Conservation (phyloP, 2,888 invertebrate genomes). For the Papilio gigon region DNA sequence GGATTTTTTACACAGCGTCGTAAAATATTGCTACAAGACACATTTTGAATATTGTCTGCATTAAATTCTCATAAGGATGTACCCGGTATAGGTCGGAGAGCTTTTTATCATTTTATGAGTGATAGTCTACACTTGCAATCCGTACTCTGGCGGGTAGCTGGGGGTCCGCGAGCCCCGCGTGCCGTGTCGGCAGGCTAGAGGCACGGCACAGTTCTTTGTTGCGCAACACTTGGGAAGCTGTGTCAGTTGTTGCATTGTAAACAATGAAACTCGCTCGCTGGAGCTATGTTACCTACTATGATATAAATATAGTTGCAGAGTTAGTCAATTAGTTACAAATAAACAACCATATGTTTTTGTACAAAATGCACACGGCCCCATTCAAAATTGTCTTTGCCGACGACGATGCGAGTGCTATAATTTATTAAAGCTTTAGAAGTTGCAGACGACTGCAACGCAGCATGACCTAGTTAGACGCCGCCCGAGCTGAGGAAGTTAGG, state of each 20-base stretch:
- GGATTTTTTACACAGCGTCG: neutral
- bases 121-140: too few relatives aligned
- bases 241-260: too few relatives aligned
- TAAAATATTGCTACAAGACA: neutral
- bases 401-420: neutral
- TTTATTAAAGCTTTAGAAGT: slow-evolving; percentile 9
- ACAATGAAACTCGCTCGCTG: neutral
- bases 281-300: too few relatives aligned
- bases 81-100: neutral
- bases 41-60: neutral
- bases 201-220: too few relatives aligned
- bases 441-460: slow-evolving; percentile 20
- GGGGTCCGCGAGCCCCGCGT: too few relatives aligned
- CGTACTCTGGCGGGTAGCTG: too few relatives aligned
- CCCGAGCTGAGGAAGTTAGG: slow-evolving; percentile 16
- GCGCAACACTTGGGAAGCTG: too few relatives aligned
- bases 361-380: neutral
- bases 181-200: too few relatives aligned
- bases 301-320: too few relatives aligned
- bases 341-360: neutral
- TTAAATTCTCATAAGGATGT: neutral
- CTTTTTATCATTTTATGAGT: too few relatives aligned
- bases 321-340: too few relatives aligned
- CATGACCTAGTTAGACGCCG: slow-evolving; percentile 10
- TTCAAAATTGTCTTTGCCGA: neutral